These are phyloP conservation scores for Drosophila kikkawai DNA, from an alignment of 1,140 invertebrate genomes.

Conservation along the genomic window DNA sequence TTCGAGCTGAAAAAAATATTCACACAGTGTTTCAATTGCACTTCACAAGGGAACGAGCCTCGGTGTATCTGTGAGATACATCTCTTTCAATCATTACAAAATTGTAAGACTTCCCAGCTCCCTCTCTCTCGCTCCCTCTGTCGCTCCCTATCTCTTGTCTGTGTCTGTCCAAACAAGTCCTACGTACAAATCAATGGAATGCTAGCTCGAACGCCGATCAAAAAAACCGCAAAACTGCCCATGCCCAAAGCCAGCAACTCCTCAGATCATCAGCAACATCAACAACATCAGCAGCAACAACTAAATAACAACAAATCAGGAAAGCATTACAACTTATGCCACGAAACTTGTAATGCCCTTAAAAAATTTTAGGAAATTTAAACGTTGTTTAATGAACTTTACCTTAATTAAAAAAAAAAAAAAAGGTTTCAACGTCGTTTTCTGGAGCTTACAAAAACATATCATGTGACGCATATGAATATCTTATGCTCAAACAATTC, in stretches of 20 bases:
- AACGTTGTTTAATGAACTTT: too few relatives aligned
- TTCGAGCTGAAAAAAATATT: slow-evolving; percentile 35
- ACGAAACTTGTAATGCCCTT: neutral
- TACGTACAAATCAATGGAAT: slow-evolving; percentile 72
- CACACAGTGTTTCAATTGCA: slow-evolving; percentile 61
- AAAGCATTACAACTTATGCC: neutral
- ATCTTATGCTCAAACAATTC: too few relatives aligned
- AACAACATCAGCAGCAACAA: slow-evolving; percentile 18
- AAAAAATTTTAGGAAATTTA: neutral
- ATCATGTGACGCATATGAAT: neutral
- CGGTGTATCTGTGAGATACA: slow-evolving; percentile 28
- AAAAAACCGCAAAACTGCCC: slow-evolving; percentile 72
- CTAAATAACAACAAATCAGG: slow-evolving; percentile 14
- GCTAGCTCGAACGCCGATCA: slow-evolving; percentile 68
- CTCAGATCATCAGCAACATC: slow-evolving; percentile 33
- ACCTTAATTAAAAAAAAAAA: neutral
- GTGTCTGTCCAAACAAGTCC: slow-evolving; percentile 45
- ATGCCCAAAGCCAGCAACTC: slow-evolving; percentile 43
- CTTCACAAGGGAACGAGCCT: slow-evolving; percentile 55
- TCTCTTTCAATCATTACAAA: slow-evolving; percentile 51
- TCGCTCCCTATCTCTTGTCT: slow-evolving; percentile 10
- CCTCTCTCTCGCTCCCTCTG: slow-evolving; percentile 1
- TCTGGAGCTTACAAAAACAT: neutral
- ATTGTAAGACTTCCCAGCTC: slow-evolving; percentile 57
- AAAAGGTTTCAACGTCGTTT: neutral